A percentile compares a stretch with the other conserved stretches of the same genome.
These are phyloP conservation scores for Lordiphosa fenestrarum DNA, from an alignment of 2,888 invertebrate species.

Conservation along the genomic window DNA sequence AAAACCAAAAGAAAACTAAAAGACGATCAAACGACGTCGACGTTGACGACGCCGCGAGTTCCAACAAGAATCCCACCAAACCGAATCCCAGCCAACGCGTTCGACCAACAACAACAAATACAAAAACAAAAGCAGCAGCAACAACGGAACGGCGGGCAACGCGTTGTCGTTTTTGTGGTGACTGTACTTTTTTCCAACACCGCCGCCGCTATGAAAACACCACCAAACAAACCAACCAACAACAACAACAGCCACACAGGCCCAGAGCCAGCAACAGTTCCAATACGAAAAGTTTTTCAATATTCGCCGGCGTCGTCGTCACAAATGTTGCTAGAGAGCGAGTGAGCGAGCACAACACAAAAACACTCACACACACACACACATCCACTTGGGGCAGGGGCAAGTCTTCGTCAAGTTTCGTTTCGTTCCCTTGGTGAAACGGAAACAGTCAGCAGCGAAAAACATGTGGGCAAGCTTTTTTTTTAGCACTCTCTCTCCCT, in stretches of 20 bases:
- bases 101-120: slow-evolving; percentile 31
- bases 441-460: slow-evolving; percentile 52
- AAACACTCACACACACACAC: slow-evolving; percentile 15
- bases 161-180: slow-evolving; percentile 77
- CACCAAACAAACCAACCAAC: slow-evolving; percentile 38
- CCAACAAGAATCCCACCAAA: slow-evolving; percentile 60
- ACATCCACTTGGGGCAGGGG: slow-evolving; percentile 24
- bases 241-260: slow-evolving; percentile 18
- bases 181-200: slow-evolving; percentile 79
- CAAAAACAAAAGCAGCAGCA: slow-evolving; percentile 27
- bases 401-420: slow-evolving; percentile 33
- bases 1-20: slow-evolving; percentile 35
- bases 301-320: slow-evolving; percentile 69
- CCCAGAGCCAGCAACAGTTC: slow-evolving; percentile 66
- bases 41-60: slow-evolving; percentile 27
- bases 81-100: slow-evolving; percentile 58
- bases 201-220: slow-evolving; percentile 43
- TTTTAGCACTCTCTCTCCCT: slow-evolving; percentile 38
- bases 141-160: slow-evolving; percentile 35
- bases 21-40: slow-evolving; percentile 56
- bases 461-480: slow-evolving; percentile 69
- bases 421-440: slow-evolving; percentile 52
- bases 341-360: slow-evolving; percentile 14
- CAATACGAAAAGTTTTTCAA: slow-evolving; percentile 74
- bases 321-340: slow-evolving; percentile 67